Base-by-base conservation (phyloP, 2,797 vertebrate genomes). In the Avahi laniger region DNA sequence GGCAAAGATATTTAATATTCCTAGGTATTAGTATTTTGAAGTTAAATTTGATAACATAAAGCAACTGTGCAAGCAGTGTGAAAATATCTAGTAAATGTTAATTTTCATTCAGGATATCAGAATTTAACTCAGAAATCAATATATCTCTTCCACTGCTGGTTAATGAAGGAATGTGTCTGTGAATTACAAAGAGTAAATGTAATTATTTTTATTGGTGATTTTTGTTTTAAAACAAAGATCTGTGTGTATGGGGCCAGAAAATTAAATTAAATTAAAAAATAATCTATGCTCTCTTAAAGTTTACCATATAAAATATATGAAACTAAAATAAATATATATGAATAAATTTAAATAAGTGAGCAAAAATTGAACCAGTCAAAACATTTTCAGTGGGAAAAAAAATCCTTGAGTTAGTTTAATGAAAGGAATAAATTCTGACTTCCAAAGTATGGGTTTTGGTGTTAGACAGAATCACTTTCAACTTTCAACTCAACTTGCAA, bases 121-220 rank as follows among this genome's bases (percentile, higher is more conserved):
- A 89, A 18, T 89, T 43, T 89, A 82, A 79, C 13, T 57, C 15
- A 94, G 24, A 88, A 94, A 89, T 88, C 41, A 94, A 75, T 93
- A 11, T 33, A 52, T 84, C 8, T 75, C 4, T 81, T 79, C 15
- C 28, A 48, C 13, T 90, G 35, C 18, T 84, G 10, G 43, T 89
- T 94, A 94, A 93, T 89, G 38, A 69, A 80, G 6, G 28, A 11
- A 46, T 59, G 12, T 67, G 43, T 4, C 8, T 92, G 3, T 43
- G 33, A 90, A 84, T 72, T 76, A 70, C 4, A 80, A 8, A 79
- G 11, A 88, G 75, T 96, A 94, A 72, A 75, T 70, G 41, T 13
- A 67, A 50, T 85, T 95, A 54, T 81, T 84, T 75, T 84, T 90
- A 83, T 70, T 85, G 43, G 17, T 38, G 7, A 41, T 63, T 75